Evolutionary conservation across 2,113 vertebrate species (phyloP).

Genomic region (Cercopithecus mona): DNA sequence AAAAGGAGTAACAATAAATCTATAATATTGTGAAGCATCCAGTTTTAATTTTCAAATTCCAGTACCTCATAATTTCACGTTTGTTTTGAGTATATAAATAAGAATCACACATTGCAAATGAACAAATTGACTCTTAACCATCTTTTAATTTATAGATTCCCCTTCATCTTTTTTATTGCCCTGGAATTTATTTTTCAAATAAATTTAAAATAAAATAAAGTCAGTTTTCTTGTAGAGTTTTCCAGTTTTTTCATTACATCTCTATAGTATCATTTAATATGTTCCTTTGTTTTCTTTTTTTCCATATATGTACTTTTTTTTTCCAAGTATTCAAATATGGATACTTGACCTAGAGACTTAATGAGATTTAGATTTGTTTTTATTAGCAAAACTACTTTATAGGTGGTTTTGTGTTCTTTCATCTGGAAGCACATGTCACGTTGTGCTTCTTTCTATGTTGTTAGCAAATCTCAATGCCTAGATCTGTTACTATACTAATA

Average conservation of each 20-base stretch:
- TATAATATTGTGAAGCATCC: background rate
- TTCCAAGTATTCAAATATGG: background rate
- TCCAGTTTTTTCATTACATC: background rate
- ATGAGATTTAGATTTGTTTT: slow-evolving; percentile 2
- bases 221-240: background rate
- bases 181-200: slow-evolving; percentile 12
- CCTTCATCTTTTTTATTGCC: background rate
- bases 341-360: background rate
- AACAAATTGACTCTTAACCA: background rate
- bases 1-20: background rate
- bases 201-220: background rate
- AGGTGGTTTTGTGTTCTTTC: background rate
- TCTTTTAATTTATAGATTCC: background rate
- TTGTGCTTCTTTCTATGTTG: background rate
- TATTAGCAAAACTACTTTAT: background rate
- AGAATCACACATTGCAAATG: background rate
- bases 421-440: background rate
- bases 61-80: background rate
- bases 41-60: slow-evolving; percentile 41
- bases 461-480: background rate
- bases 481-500: background rate
- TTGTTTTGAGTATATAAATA: slow-evolving; percentile 18
- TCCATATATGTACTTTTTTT: background rate
- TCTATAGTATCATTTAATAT: background rate
- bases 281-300: background rate